Conservation (phyloP, 2,113 vertebrate species). For the Sceloporus tristichus region DNA sequence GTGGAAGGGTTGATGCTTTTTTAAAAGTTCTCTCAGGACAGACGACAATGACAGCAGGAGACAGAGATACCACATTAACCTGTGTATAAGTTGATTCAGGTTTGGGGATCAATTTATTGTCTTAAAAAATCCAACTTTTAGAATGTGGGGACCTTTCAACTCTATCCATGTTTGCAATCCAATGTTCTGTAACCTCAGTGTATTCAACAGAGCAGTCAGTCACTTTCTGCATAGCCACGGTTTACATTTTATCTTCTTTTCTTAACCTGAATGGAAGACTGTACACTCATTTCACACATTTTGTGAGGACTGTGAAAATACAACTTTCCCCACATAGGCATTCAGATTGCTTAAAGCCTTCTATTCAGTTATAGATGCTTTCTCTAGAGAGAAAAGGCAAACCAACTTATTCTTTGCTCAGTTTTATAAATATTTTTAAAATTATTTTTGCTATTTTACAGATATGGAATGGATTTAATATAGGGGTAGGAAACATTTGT, state of each 20-base stretch:
- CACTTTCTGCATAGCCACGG: not conserved
- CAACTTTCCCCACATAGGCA: too few species aligned
- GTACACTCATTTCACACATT: not conserved
- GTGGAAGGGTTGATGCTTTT: too few species aligned
- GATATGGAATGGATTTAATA: not conserved
- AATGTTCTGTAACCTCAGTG: not conserved
- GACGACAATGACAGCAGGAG: too few species aligned
- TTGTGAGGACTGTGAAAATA: not conserved
- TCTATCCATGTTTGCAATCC: not conserved
- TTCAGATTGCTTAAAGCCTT: slow-evolving; percentile 3
- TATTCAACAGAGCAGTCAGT: not conserved
- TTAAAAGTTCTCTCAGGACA: too few species aligned
- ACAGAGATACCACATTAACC: too few species aligned
- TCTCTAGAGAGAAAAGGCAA: not conserved
- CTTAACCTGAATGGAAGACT: not conserved
- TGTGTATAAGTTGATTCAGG: too few species aligned
- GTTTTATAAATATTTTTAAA: not conserved
- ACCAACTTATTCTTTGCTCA: not conserved
- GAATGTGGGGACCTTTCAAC: not conserved
- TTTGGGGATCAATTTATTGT: not conserved
- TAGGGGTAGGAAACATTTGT: too few species aligned
- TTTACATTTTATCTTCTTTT: not conserved
- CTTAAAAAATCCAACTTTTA: not conserved
- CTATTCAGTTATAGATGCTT: not conserved
- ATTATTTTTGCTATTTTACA: not conserved